These are phyloP conservation scores for Nanorana parkeri DNA, from an alignment of 2,113 vertebrate species.

Conservation along the genomic window DNA sequence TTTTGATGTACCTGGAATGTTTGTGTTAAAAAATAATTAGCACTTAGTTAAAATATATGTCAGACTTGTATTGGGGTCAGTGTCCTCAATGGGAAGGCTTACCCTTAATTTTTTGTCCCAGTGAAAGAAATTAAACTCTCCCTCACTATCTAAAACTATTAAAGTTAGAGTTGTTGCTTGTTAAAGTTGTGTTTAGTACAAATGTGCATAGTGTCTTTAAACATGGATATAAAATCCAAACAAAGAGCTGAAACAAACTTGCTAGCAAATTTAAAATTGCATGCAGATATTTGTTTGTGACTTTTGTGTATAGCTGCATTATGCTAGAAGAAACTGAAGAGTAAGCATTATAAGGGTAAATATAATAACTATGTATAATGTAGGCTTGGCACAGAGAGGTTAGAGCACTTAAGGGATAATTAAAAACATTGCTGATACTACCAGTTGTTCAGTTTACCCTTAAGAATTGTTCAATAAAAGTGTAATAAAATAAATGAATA, in stretches of 20 bases:
- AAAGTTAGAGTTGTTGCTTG: too few relatives aligned
- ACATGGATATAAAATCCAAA: background rate
- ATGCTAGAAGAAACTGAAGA: slow-evolving; percentile 28
- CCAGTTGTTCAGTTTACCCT: slow-evolving; percentile 13
- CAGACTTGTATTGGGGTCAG: too few relatives aligned
- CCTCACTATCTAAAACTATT: too few relatives aligned
- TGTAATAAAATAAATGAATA: slow-evolving; percentile 4
- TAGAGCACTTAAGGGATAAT: slow-evolving; percentile 49
- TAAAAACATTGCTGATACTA: slow-evolving; percentile 35
- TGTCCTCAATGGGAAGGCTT: too few relatives aligned
- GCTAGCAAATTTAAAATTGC: slow-evolving; percentile 2
- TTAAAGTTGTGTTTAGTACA: too few relatives aligned
- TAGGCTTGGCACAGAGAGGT: slow-evolving; percentile 22
- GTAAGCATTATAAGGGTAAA: slow-evolving; percentile 50
- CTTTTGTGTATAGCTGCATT: slow-evolving; percentile 16
- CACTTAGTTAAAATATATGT: too few relatives aligned
- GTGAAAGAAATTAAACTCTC: too few relatives aligned
- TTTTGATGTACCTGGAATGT: too few relatives aligned
- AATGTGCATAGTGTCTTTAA: background rate
- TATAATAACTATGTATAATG: slow-evolving; percentile 51
- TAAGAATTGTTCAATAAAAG: slow-evolving; percentile 27
- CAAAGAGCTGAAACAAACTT: background rate
- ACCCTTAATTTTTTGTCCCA: too few relatives aligned
- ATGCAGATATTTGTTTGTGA: background rate
- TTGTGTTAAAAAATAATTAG: too few relatives aligned